These are phyloP conservation scores for Stichopus horrens DNA, from an alignment of 53 echinoderm and acorn worm species.

Conservation along the genomic window DNA sequence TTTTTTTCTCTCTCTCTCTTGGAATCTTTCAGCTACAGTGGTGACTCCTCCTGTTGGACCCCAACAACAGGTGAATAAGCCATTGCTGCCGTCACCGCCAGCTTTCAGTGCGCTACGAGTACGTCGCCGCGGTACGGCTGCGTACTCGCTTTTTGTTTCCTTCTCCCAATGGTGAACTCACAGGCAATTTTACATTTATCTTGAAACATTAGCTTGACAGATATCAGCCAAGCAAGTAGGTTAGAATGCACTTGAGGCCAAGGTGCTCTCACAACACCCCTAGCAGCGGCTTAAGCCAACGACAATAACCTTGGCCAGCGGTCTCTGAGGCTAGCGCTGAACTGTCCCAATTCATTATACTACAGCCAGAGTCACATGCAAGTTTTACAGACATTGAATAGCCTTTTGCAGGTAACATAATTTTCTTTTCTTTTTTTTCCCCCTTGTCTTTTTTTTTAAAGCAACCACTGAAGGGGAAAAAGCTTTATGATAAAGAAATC, in stretches of 20 bases:
- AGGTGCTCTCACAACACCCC: not conserved
- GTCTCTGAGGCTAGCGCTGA: not conserved
- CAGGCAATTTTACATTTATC: not conserved
- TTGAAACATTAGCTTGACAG: not conserved
- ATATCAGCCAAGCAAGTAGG: conserved; percentile 1
- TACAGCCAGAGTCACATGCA: conserved; percentile 17
- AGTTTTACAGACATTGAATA: not conserved
- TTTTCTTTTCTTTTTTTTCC: not conserved
- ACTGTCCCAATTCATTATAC: conserved; percentile 28
- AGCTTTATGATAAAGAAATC: not conserved
- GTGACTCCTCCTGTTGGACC: not conserved
- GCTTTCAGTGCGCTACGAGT: too few relatives aligned
- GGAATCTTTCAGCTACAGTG: not conserved
- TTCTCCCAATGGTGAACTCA: not conserved
- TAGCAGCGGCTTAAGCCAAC: not conserved
- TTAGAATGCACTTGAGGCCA: conserved; percentile 10
- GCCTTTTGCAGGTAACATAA: not conserved
- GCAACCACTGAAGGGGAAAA: conserved; percentile 1
- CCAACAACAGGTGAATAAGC: conserved; percentile 1
- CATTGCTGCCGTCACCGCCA: too few relatives aligned
- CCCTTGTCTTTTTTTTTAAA: not conserved
- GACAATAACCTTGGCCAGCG: conserved; percentile 27
- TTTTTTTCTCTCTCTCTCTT: too few relatives aligned
- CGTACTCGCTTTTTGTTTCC: too few relatives aligned
- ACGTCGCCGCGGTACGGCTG: too few relatives aligned